Evolutionary conservation across 2,888 invertebrate species (phyloP).

Genomic region (Dysmachus trigonus): DNA sequence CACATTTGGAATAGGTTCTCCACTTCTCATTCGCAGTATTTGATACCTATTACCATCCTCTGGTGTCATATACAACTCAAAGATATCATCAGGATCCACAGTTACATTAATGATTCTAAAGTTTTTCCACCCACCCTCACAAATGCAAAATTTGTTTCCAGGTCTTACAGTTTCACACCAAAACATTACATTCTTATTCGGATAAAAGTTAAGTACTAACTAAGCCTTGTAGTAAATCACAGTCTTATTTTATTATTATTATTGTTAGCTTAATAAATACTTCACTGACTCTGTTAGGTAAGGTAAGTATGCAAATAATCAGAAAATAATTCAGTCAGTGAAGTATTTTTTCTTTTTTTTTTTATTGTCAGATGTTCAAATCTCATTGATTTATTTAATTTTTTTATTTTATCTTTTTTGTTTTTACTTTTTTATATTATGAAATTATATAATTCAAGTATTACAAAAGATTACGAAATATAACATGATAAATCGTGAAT

Average conservation of each 20-base stretch:
- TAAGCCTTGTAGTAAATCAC: neutral
- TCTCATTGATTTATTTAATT: too few relatives aligned
- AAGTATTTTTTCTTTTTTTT: too few relatives aligned
- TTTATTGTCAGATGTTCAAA: too few relatives aligned
- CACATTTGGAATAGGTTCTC: neutral
- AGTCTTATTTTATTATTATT: neutral
- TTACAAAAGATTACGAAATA: too few relatives aligned
- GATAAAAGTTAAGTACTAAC: neutral
- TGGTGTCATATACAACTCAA: neutral
- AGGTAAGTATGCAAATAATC: too few relatives aligned
- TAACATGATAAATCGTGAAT: too few relatives aligned
- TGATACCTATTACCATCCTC: neutral
- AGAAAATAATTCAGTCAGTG: too few relatives aligned
- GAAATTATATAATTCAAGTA: too few relatives aligned
- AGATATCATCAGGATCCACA: neutral
- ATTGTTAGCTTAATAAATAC: slow-evolving; percentile 38
- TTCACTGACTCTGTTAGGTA: neutral
- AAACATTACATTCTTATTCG: neutral
- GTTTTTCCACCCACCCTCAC: neutral
- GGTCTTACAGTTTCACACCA: neutral
- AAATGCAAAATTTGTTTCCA: neutral
- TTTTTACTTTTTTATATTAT: too few relatives aligned
- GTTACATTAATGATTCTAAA: neutral
- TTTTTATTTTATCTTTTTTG: too few relatives aligned
- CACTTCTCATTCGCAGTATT: neutral